Evolutionary conservation across 2,113 vertebrate species (phyloP), one percentile per base, ranked within the genome.

Genomic region (Isurus oxyrinchus): DNA sequence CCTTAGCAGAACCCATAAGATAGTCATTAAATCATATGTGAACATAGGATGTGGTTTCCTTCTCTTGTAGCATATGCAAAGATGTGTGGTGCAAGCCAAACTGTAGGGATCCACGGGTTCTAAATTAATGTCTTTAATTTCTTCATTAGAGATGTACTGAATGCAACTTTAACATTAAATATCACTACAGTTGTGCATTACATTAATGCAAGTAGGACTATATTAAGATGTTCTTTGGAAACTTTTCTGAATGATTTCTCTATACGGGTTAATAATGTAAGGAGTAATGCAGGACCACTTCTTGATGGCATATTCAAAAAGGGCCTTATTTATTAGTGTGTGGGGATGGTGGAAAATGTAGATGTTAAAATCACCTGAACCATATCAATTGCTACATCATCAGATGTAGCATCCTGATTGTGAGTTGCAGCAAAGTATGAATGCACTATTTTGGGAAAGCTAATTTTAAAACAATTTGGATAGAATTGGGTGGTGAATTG

Each of bases 1-100:
- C 2, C 14, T 53, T 79, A 96, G 67, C 23, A 96, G 97, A 97
- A 61, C 96, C 96, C 96, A 97, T 19, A 91, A 96, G 81, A 96
- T 72, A 95, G 96, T 87, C 91, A 55, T 35, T 72, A 94, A 84
- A 84, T 84, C 79, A 21, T 25, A 44, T 67, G 94, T 96, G 97
- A 97, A 97, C 97, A 97, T 97, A 98, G 98, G 98, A 98, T 98
- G 98, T 98, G 98, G 98, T 98, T 98, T 99, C 97, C 94, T 97
- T 97, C 96, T 97, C 97, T 97, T 96, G 96, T 97, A 97, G 96
- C 96, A 97, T 97, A 98, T 96, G 97, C 98, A 97, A 94, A 97
- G 97, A 97, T 98, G 97, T 97, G 97, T 97, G 97, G 97, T 97
- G 97, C 97, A 97, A 96, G 96, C 66, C 21, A 53, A 53, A 69